Evolutionary conservation across 2,888 invertebrate species (phyloP), one percentile per base, ranked within the genome.

Genomic region (Lycaena phlaeas): DNA sequence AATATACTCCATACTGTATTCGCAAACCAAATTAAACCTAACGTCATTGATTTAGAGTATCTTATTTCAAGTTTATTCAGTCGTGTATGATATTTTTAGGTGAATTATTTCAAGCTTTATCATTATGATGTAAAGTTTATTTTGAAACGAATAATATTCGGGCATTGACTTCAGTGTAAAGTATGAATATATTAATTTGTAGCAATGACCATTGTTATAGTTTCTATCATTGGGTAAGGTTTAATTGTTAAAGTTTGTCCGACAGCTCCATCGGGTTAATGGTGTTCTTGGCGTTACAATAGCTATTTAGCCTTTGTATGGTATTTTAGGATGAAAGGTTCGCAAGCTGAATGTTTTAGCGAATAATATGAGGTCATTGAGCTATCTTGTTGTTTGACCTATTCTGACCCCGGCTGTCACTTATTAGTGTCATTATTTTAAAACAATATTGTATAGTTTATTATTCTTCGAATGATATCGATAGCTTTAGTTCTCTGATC

Each of bases 161-260:
- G 67, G 54, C n/a, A n/a, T n/a, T 67, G 72, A 76, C 70, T 76
- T 75, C 62, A 27, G 48, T 38, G 49, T 46, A 57, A 50, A 50
- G 57, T 60, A 61, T 70, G 74, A 74, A 77, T 77, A 75, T 70
- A 79, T 79, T 79, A 77, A 78, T 81, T 78, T 79, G 77, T 75
- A 71, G 65, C 48, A 68, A 77, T 79, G 68, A 34, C 34, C 34
- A 34, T 34, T 78, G 57, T 61, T 60, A 62, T 69, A 78, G 75
- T 77, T 78, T 77, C 75, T 73, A 77, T 81, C 76, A 81, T 76
- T 72, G 66, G 57, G 39, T 54, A 54, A 59, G 61, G 62, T 65
- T 72, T 77, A 75, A 79, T 79, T 78, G 78, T 79, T 68, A 67
- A 72, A 77, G 71, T 74, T 73, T 50, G 53, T 54, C 62, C 70